Conservation (phyloP, 1,140 invertebrate species). For the Zaprionus vittiger region DNA sequence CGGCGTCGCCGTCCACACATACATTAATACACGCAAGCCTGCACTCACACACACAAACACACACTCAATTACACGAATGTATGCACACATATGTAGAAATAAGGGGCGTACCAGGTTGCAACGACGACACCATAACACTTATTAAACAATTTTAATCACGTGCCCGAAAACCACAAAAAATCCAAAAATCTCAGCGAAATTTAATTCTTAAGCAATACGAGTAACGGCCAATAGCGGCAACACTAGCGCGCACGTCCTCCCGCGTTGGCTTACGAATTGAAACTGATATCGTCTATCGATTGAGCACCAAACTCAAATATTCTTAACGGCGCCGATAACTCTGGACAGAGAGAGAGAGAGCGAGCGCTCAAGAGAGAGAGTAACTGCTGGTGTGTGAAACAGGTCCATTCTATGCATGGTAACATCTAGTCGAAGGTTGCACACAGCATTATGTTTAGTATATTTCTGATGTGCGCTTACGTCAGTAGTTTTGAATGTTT, state of each 20-base stretch:
- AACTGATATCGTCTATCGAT: constrained; percentile 50
- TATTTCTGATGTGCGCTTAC: neutral
- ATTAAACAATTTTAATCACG: constrained; percentile 55
- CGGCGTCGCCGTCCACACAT: constrained; percentile 47
- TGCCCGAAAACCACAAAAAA: constrained; percentile 43
- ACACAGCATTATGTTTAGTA: neutral
- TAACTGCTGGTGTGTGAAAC: constrained; percentile 27
- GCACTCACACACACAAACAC: constrained; percentile 44
- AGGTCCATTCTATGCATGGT: constrained; percentile 35
- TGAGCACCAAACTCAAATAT: constrained; percentile 39
- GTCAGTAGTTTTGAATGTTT: constrained; percentile 1
- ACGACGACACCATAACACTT: constrained; percentile 53
- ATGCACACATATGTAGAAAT: neutral
- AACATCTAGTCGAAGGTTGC: neutral
- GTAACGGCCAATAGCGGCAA: constrained; percentile 27
- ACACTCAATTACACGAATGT: constrained; percentile 44
- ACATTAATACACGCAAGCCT: constrained; percentile 38
- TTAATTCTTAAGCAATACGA: constrained; percentile 46
- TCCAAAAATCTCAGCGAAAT: constrained; percentile 42
- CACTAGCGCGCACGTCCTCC: constrained; percentile 23
- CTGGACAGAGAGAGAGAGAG: constrained; percentile 14
- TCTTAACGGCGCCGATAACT: constrained; percentile 37
- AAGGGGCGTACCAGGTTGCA: constrained; percentile 52
- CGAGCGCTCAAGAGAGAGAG: constrained; percentile 1
- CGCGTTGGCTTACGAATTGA: constrained; percentile 39